phyloP scores from a whole-genome alignment of 92 coral and sea anemone species.

The Paramuricea clavata region DNA sequence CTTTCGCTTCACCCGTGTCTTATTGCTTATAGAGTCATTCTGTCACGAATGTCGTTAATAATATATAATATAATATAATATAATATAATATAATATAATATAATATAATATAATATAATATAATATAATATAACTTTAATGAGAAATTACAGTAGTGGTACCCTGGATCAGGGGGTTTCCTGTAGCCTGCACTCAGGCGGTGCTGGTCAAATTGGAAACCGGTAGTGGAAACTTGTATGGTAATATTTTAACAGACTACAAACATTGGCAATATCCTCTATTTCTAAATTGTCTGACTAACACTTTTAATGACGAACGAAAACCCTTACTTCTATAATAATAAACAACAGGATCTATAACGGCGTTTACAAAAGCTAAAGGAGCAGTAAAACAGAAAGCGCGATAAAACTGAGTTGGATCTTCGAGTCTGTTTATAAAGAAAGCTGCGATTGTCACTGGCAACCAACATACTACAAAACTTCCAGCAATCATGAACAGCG shows the following conservation, averaged over 20 bases:
- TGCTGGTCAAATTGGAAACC: too few species aligned
- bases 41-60: too few species aligned
- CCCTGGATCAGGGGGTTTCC: too few species aligned
- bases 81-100: too few species aligned
- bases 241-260: neutral
- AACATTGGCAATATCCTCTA: neutral
- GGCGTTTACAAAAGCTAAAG: neutral
- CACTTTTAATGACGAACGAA: slow-evolving; percentile 12
- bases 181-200: too few species aligned
- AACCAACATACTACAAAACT: slow-evolving; percentile 15
- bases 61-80: too few species aligned
- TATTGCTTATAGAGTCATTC: too few species aligned
- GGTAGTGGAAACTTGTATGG: too few species aligned
- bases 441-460: slow-evolving; percentile 15
- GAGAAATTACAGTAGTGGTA: too few species aligned
- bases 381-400: neutral
- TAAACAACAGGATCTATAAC: slow-evolving; percentile 32
- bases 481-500: slow-evolving; percentile 34
- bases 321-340: slow-evolving; percentile 32
- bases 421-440: neutral
- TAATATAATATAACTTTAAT: too few species aligned
- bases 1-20: too few species aligned
- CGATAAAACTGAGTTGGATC: neutral
- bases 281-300: neutral
- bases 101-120: too few species aligned